phyloP scores from a whole-genome alignment of 2,797 vertebrate species.

The Rhinoraja longicauda region DNA sequence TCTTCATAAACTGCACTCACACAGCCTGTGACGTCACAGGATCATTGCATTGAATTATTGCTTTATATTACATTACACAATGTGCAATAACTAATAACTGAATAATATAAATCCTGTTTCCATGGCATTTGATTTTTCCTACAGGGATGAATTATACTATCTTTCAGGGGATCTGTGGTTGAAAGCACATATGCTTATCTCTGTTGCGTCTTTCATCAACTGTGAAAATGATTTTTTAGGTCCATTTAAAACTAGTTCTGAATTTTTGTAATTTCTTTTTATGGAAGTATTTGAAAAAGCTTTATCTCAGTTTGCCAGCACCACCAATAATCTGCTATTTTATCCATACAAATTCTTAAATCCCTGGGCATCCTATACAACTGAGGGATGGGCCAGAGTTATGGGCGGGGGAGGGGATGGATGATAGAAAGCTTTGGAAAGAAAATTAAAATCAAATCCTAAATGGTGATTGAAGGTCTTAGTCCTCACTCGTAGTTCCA shows the following conservation, averaged over 20 bases:
- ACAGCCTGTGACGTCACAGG: not conserved
- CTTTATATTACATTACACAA: conserved; percentile 25
- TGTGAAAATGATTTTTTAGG: conserved; percentile 38
- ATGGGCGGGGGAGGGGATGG: not conserved
- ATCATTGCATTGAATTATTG: conserved; percentile 28
- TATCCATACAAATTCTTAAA: conserved; percentile 37
- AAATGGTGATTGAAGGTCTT: conserved; percentile 13
- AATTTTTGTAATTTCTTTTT: conserved; percentile 39
- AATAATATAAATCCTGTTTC: conserved; percentile 33
- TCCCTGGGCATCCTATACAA: conserved; percentile 30
- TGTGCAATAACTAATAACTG: conserved; percentile 25
- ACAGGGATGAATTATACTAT: conserved; percentile 33
- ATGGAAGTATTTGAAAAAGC: conserved; percentile 38
- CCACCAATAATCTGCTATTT: conserved; percentile 34
- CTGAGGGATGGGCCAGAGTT: not conserved
- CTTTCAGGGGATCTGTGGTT: conserved; percentile 31
- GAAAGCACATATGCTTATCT: conserved; percentile 35
- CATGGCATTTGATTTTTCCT: conserved; percentile 30
- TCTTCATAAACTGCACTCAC: not conserved
- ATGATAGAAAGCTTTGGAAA: conserved; percentile 3
- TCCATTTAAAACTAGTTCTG: conserved; percentile 37
- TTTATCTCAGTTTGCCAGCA: conserved; percentile 38
- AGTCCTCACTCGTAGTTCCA: not conserved
- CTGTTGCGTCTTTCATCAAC: conserved; percentile 23
- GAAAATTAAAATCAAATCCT: conserved; percentile 31